Base-by-base conservation (phyloP, 2,113 vertebrate genomes). In the Lagenorhynchus albirostris region DNA sequence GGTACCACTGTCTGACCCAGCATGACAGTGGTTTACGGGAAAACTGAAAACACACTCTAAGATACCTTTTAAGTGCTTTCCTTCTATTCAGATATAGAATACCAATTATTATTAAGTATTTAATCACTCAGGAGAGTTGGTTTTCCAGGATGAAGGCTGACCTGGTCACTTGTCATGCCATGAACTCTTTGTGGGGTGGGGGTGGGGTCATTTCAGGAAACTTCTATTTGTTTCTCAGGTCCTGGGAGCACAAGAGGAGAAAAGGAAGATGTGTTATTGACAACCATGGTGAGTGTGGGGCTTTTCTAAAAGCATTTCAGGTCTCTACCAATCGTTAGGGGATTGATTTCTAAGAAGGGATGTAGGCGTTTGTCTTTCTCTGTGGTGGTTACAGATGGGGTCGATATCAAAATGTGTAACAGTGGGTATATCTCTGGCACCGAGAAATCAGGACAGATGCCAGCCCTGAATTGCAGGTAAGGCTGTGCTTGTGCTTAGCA, bases 191-290 rank as follows among this genome's bases (percentile, higher is more conserved):
- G 8, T 7, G 10, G 60, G 71, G 65, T 1, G 74, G 36, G 14
- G 14, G 60, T 62, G 63, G 1, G 71, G n/a, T 95, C 36, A 17
- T 0, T 96, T 70, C 93, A 96, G 96, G 97, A 53, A 81, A 88
- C 3, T 74, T 98, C 87, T 76, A 2, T 96, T 98, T 98, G 53
- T 98, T 97, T 98, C 98, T 74, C 98, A 99, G 99, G 99, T 98
- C 98, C 99, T 80, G 98, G 98, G 88, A 98, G 97, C 97, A 70
- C 89, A 0, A 98, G 98, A 94, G 98, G 98, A 97, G 99, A 99
- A 94, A 99, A 99, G 86, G 99, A 99, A 10, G 99, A 99, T 96
- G 98, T 99, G 50, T 98, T 99, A 14, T 98, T 99, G 97, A 99
- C 99, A 70, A 99, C 99, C 26, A 99, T 99, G 99, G 99, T 99